Conservation (phyloP, 2,113 vertebrate genomes). For the Narcine bancroftii region DNA sequence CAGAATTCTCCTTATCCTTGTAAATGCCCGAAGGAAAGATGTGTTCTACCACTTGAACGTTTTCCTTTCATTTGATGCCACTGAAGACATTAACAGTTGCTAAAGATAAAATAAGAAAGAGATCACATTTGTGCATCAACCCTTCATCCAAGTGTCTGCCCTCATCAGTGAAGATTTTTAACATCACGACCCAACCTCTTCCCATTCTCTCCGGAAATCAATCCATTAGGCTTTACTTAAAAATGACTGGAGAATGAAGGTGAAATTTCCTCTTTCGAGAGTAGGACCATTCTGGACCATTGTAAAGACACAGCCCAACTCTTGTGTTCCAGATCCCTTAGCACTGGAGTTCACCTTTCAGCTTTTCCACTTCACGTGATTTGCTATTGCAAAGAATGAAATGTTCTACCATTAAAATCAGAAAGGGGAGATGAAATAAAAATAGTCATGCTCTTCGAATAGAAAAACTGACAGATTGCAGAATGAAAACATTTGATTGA, state of each 20-base stretch:
- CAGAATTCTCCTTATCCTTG: neutral
- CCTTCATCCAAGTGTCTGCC: neutral
- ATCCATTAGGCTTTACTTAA: no score
- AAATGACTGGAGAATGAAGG: neutral
- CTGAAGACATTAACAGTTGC: neutral
- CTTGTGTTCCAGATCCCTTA: constrained; percentile 48
- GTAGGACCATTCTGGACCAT: neutral
- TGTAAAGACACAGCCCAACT: neutral
- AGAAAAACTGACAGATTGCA: neutral
- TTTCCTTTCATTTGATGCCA: neutral
- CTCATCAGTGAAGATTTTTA: neutral
- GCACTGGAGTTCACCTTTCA: constrained; percentile 41
- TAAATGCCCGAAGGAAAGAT: neutral
- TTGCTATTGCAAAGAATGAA: neutral
- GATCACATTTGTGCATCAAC: neutral
- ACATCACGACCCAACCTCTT: neutral
- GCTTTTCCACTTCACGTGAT: neutral
- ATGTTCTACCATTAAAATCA: constrained; percentile 35
- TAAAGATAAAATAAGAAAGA: neutral
- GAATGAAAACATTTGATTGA: neutral
- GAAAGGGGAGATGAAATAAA: constrained; percentile 38
- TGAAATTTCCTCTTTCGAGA: neutral
- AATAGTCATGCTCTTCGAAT: neutral
- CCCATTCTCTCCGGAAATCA: neutral
- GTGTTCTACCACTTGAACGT: neutral